These are phyloP conservation scores for Lasiommata megera DNA, from an alignment of 2,888 invertebrate genomes.

Conservation along the genomic window DNA sequence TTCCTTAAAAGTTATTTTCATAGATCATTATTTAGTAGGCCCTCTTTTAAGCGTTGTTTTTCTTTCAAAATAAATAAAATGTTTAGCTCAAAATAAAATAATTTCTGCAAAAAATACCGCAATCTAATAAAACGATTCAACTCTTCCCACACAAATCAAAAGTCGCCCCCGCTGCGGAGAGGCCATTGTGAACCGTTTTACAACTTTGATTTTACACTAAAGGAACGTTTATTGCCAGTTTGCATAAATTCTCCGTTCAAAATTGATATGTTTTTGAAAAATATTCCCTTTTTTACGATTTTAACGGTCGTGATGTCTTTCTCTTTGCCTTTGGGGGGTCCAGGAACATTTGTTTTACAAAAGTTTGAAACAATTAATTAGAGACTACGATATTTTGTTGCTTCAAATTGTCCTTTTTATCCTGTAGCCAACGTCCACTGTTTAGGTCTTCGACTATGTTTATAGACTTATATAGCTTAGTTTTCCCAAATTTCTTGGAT, in stretches of 20 bases:
- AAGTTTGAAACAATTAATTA: slow-evolving; percentile 1
- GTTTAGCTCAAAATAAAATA: too few relatives aligned
- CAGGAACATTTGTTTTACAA: neutral
- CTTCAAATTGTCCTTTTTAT: too few relatives aligned
- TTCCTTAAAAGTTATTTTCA: too few relatives aligned
- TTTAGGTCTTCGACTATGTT: too few relatives aligned
- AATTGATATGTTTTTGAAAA: slow-evolving; percentile 30
- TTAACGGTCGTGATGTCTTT: slow-evolving; percentile 20
- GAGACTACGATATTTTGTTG: neutral
- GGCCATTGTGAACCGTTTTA: slow-evolving; percentile 19
- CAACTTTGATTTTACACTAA: slow-evolving; percentile 20
- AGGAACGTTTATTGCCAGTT: slow-evolving; percentile 22
- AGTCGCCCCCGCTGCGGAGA: slow-evolving; percentile 18
- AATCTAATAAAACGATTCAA: neutral
- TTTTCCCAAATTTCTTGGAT: too few relatives aligned
- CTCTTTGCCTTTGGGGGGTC: slow-evolving; percentile 27
- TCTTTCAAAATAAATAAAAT: too few relatives aligned
- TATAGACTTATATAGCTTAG: too few relatives aligned
- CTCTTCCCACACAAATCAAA: slow-evolving; percentile 17
- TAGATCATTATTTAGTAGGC: too few relatives aligned
- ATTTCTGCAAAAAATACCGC: too few relatives aligned
- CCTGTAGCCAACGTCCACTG: too few relatives aligned
- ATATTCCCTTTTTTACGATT: slow-evolving; percentile 21
- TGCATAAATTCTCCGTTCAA: slow-evolving; percentile 17
- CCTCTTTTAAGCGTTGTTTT: too few relatives aligned